A percentile compares a stretch with the other conserved stretches of the same genome.
These are phyloP conservation scores for Protobothrops flavoviridis DNA, from an alignment of 2,113 vertebrate genomes.

Conservation along the genomic window DNA sequence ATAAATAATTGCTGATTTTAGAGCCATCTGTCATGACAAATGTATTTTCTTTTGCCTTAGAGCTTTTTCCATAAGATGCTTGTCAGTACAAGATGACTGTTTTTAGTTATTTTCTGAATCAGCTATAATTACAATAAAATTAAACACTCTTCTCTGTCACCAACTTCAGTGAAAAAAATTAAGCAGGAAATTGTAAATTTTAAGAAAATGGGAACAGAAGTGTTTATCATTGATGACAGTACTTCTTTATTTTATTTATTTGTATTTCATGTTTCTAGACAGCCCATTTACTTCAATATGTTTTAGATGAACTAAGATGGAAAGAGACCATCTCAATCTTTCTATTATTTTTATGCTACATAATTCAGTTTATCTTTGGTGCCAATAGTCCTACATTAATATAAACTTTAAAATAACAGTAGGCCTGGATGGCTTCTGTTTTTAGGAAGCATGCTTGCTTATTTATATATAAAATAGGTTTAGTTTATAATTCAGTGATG, in stretches of 20 bases:
- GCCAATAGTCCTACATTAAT: background rate
- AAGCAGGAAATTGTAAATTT: background rate
- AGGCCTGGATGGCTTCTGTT: background rate
- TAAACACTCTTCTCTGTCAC: background rate
- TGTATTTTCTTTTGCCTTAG: background rate
- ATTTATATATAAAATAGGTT: background rate
- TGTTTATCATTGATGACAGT: background rate
- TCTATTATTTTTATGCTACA: slow-evolving; percentile 7
- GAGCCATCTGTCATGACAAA: background rate
- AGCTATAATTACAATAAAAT: background rate
- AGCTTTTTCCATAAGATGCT: background rate
- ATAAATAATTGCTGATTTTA: background rate
- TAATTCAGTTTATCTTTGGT: background rate
- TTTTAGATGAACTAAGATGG: background rate
- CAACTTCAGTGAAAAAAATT: background rate
- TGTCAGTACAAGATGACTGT: background rate
- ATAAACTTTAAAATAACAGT: background rate
- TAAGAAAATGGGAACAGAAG: background rate
- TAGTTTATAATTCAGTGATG: background rate
- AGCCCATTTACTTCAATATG: background rate
- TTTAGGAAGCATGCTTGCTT: background rate
- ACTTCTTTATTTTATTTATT: background rate
- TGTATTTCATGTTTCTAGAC: background rate
- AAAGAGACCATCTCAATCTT: background rate
- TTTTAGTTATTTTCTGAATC: background rate